A percentile compares a stretch with the other conserved stretches of the same genome.
These are phyloP conservation scores for Tokudaia muenninki DNA, from an alignment of 2,797 vertebrate genomes.

Conservation along the genomic window DNA sequence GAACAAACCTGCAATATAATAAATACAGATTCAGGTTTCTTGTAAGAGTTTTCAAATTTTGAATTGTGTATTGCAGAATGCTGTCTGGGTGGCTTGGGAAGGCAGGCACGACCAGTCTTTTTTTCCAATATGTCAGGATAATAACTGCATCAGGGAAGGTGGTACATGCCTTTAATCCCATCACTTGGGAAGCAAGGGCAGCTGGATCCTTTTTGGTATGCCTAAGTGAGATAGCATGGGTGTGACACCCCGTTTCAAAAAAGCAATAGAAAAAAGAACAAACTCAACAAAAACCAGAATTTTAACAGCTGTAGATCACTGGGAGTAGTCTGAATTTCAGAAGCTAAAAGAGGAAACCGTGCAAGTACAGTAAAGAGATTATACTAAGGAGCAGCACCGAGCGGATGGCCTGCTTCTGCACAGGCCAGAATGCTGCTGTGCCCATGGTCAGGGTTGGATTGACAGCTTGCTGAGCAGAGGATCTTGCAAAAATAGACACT, in stretches of 20 bases:
- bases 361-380: not conserved
- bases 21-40: not conserved
- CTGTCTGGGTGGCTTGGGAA: not conserved
- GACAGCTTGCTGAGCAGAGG: not conserved
- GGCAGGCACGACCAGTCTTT: too few species aligned
- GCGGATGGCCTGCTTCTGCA: too few species aligned
- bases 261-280: not conserved
- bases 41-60: not conserved
- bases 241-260: not conserved
- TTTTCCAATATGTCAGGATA: not conserved
- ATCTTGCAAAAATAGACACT: not conserved
- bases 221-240: not conserved
- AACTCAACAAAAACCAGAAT: not conserved
- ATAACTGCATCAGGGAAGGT: not conserved
- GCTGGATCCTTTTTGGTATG: not conserved
- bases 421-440: not conserved
- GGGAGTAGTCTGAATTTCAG: not conserved
- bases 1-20: not conserved
- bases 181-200: not conserved
- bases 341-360: not conserved
- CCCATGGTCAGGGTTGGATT: not conserved
- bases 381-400: not conserved
- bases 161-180: not conserved
- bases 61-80: not conserved
- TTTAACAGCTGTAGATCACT: not conserved